Evolutionary conservation across 2,888 invertebrate species (phyloP).

Genomic region (Meta bourneti): DNA sequence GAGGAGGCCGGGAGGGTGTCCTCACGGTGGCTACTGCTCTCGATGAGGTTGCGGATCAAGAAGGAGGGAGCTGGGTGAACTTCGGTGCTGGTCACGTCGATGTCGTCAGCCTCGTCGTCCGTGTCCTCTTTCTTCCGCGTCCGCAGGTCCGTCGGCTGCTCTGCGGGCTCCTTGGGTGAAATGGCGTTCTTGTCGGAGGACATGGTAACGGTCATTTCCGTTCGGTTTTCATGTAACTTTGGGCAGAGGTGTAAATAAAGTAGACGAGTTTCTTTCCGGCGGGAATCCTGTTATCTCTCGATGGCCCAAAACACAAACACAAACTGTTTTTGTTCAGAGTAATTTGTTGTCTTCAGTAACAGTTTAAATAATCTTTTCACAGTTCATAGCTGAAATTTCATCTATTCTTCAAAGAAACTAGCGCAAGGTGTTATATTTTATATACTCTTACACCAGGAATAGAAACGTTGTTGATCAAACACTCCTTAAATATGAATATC

Average conservation of each 20-base stretch:
- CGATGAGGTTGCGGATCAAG: conserved; percentile 69
- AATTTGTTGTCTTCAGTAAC: no score
- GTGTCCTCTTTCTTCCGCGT: conserved; percentile 50
- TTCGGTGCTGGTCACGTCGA: conserved; percentile 40
- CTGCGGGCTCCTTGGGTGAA: conserved; percentile 33
- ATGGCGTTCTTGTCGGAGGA: conserved; percentile 51
- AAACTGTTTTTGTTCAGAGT: no score
- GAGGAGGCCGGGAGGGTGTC: conserved; percentile 8
- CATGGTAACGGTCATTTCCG: conserved; percentile 75
- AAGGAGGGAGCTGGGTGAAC: conserved; percentile 57
- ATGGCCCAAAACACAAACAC: no score
- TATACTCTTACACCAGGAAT: no score
- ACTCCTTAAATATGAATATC: no score
- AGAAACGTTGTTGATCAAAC: no score
- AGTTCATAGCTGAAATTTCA: no score
- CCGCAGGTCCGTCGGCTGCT: conserved; percentile 66
- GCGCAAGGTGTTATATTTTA: no score
- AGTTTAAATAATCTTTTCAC: no score
- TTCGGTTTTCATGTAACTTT: not conserved
- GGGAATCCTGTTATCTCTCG: no score
- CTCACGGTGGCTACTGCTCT: conserved; percentile 20
- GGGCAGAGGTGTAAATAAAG: not conserved
- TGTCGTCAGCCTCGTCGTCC: conserved; percentile 17
- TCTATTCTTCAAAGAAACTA: no score
- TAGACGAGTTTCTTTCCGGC: no score